Evolutionary conservation across 1,140 invertebrate species (phyloP).

Genomic region (Drosophila punjabiensis): DNA sequence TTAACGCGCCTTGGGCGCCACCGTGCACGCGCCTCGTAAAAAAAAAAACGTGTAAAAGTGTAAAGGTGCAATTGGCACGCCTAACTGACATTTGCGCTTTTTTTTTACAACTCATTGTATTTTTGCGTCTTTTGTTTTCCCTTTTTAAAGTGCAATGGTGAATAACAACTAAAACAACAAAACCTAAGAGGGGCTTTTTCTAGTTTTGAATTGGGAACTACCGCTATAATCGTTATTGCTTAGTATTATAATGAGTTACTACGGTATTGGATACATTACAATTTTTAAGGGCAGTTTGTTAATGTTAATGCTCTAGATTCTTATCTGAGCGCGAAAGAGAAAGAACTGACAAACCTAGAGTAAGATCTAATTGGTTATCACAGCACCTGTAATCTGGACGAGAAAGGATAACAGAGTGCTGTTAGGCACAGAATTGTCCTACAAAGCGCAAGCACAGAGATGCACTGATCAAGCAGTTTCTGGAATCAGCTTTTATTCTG

Average conservation of each 20-base stretch:
- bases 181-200: not conserved
- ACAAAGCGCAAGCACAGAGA: not conserved
- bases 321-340: not conserved
- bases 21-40: constrained; percentile 68
- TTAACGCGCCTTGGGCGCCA: constrained; percentile 69
- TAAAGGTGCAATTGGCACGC: constrained; percentile 66
- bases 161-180: constrained; percentile 2
- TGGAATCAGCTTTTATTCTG: not conserved
- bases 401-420: not conserved
- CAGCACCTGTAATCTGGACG: not conserved
- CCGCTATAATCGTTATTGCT: not conserved
- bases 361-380: not conserved
- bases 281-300: not conserved
- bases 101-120: constrained; percentile 17
- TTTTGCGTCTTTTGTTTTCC: constrained; percentile 20
- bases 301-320: not conserved
- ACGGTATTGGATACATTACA: not conserved
- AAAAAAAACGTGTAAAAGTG: constrained; percentile 48
- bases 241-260: not conserved
- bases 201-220: not conserved
- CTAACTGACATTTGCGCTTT: constrained; percentile 54
- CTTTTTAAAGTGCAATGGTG: constrained; percentile 17
- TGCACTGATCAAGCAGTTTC: not conserved
- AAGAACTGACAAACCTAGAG: not conserved
- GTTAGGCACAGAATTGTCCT: not conserved